A percentile compares a stretch with the other conserved stretches of the same genome.
Evolutionary conservation across 1,140 invertebrate genomes (phyloP).

Genomic region (Subanguina moxae): DNA sequence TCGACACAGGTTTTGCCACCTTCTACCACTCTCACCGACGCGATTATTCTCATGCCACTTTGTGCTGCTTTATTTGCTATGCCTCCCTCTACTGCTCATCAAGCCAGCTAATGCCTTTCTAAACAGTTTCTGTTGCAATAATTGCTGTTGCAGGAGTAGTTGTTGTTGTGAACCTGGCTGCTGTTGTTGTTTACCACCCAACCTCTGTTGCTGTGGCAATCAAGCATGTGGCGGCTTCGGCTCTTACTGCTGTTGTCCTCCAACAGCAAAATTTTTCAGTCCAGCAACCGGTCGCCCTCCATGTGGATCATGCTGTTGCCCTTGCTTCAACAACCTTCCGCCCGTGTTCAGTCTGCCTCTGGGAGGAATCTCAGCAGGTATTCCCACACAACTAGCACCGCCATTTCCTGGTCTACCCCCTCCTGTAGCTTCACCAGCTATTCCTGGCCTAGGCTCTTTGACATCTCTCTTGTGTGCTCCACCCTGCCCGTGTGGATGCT

Average conservation of each 20-base stretch:
- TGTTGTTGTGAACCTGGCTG: not conserved
- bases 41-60: not conserved
- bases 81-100: not conserved
- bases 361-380: not conserved
- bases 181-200: not conserved
- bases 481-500: not conserved
- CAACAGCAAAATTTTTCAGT: no score
- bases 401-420: not conserved
- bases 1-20: not conserved
- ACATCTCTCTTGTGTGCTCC: slow-evolving; percentile 2
- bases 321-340: no score
- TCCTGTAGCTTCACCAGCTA: not conserved
- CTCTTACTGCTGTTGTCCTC: no score
- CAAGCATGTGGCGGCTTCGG: no score
- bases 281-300: no score
- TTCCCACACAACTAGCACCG: not conserved
- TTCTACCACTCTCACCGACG: not conserved
- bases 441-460: not conserved
- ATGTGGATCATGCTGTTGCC: no score
- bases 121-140: not conserved
- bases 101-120: not conserved
- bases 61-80: not conserved
- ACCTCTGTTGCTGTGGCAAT: no score
- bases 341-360: not conserved
- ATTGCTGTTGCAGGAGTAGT: not conserved